Percentiles rank a stretch among this genome's conserved stretches.
phyloP scores from a whole-genome alignment of 2,797 vertebrate genomes.

The Sebastes taczanowskii region DNA sequence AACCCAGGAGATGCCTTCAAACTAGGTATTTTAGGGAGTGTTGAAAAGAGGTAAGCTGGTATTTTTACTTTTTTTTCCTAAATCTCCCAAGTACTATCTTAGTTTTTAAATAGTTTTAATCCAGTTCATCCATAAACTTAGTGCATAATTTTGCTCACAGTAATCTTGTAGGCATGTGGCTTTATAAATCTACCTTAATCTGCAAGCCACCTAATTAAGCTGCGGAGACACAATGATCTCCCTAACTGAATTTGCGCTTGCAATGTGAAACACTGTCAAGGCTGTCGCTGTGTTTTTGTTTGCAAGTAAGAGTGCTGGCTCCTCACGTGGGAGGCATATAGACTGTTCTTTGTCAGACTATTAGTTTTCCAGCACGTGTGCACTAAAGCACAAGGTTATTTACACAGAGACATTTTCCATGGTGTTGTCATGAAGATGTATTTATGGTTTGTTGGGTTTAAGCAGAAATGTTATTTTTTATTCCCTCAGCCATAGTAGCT shows the following conservation, averaged over 20 bases:
- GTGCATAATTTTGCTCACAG: background rate
- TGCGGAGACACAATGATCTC: background rate
- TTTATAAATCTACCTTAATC: slow-evolving; percentile 18
- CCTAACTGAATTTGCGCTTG: background rate
- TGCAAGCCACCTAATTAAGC: slow-evolving; percentile 5
- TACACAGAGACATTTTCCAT: background rate
- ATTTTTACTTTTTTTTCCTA: background rate
- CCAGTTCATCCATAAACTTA: background rate
- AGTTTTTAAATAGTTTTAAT: background rate
- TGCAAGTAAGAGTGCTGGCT: background rate
- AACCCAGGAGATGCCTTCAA: slow-evolving; percentile 62
- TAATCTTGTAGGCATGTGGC: background rate
- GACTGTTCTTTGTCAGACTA: slow-evolving; percentile 31
- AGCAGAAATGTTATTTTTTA: background rate
- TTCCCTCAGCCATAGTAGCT: background rate
- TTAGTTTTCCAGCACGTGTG: background rate
- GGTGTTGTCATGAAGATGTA: background rate
- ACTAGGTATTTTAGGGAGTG: slow-evolving; percentile 57
- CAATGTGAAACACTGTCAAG: slow-evolving; percentile 5
- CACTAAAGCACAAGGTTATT: background rate
- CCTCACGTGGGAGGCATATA: slow-evolving; percentile 18
- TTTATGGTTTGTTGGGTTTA: slow-evolving; percentile 1
- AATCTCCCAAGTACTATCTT: background rate
- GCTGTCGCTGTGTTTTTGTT: slow-evolving; percentile 25
- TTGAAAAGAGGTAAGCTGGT: slow-evolving; percentile 68